These are phyloP conservation scores for Drosophila robusta DNA, from an alignment of 2,888 invertebrate species.

Conservation along the genomic window DNA sequence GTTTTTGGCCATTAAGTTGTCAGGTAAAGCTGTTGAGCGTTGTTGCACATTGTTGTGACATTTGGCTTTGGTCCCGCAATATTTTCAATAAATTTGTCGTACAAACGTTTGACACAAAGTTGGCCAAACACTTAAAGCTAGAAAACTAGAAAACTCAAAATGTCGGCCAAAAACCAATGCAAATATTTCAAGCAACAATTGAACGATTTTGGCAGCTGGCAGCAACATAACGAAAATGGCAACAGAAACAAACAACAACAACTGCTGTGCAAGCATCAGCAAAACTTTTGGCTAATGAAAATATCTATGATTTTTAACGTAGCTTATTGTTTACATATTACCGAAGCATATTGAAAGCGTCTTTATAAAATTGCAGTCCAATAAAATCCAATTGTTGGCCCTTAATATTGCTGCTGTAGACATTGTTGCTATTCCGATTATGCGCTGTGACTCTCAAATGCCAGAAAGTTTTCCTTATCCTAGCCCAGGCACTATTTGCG, in stretches of 20 bases:
- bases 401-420: slow-evolving; percentile 27
- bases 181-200: slow-evolving; percentile 37
- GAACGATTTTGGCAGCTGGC: slow-evolving; percentile 32
- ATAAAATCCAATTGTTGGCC: slow-evolving; percentile 60
- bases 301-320: slow-evolving; percentile 58
- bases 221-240: slow-evolving; percentile 14
- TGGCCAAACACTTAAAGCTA: slow-evolving; percentile 53
- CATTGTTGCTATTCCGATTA: slow-evolving; percentile 46
- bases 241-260: slow-evolving; percentile 17
- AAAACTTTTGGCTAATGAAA: slow-evolving; percentile 53
- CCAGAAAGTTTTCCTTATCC: slow-evolving; percentile 26
- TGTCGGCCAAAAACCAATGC: slow-evolving; percentile 29
- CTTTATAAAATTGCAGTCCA: slow-evolving; percentile 64
- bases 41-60: slow-evolving; percentile 44
- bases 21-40: slow-evolving; percentile 53
- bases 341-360: slow-evolving; percentile 63
- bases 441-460: slow-evolving; percentile 44
- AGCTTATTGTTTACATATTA: slow-evolving; percentile 65
- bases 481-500: slow-evolving; percentile 19
- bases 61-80: slow-evolving; percentile 19
- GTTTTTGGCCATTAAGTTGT: slow-evolving; percentile 40
- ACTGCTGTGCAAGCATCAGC: not conserved
- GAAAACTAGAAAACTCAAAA: slow-evolving; percentile 22
- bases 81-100: slow-evolving; percentile 68
- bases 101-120: slow-evolving; percentile 54